These are phyloP conservation scores for Heliconius melpomene DNA, from an alignment of 1,140 invertebrate genomes.

Conservation along the genomic window DNA sequence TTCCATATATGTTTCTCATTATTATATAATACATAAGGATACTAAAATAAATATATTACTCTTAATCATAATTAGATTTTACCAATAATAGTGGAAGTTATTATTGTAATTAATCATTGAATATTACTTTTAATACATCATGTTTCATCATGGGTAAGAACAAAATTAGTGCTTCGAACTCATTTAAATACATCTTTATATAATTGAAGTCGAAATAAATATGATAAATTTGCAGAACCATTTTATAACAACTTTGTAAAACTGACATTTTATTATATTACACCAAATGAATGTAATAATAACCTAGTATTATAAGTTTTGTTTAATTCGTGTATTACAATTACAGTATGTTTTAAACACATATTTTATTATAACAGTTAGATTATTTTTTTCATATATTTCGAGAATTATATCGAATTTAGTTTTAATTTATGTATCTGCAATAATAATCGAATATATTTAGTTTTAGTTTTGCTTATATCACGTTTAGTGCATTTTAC, in stretches of 20 bases:
- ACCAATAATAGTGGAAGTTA: background rate
- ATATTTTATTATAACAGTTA: constrained; percentile 11
- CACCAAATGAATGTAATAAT: background rate
- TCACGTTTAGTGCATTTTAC: background rate
- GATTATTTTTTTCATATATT: constrained; percentile 21
- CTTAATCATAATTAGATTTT: background rate
- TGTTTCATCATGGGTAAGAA: background rate
- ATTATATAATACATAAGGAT: background rate
- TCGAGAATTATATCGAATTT: constrained; percentile 8
- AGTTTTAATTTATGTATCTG: constrained; percentile 20
- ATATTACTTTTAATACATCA: background rate
- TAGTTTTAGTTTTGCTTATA: background rate
- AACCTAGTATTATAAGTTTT: background rate
- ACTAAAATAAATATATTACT: constrained; percentile 4
- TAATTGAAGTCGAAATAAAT: background rate
- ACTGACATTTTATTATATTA: background rate
- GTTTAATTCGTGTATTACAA: background rate
- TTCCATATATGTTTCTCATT: background rate
- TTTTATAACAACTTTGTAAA: background rate
- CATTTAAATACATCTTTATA: background rate
- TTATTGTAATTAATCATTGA: constrained; percentile 1
- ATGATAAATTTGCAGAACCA: background rate
- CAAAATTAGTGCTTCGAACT: background rate
- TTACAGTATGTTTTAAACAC: background rate
- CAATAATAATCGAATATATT: constrained; percentile 20